A percentile compares a stretch with the other conserved stretches of the same genome.
These are phyloP conservation scores for Phenganax marumi DNA, from an alignment of 92 coral and sea anemone species.

Conservation along the genomic window DNA sequence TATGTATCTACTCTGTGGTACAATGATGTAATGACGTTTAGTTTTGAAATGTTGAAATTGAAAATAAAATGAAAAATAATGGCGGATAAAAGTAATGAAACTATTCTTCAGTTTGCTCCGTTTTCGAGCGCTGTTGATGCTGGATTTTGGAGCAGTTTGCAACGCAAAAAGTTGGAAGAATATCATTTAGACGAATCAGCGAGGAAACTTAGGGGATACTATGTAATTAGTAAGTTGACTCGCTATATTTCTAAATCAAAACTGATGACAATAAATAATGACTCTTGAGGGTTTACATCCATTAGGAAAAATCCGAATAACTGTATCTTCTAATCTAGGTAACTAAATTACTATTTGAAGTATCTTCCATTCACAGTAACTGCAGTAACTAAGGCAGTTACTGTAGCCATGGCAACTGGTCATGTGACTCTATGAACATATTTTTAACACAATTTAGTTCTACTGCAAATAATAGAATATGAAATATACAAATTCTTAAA, in stretches of 20 bases:
- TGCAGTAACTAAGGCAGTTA: too few species aligned
- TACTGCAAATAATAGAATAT: too few species aligned
- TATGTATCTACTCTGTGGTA: too few species aligned
- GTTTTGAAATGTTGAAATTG: neutral
- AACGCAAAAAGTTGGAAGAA: conserved; percentile 80
- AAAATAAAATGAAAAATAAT: neutral
- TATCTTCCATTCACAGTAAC: too few species aligned
- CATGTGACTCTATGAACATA: too few species aligned
- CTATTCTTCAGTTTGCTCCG: conserved; percentile 78
- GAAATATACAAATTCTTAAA: too few species aligned
- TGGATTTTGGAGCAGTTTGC: conserved; percentile 93
- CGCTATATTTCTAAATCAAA: neutral
- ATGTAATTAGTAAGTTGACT: conserved; percentile 75
- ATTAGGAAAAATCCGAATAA: neutral
- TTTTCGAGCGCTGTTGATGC: conserved; percentile 97
- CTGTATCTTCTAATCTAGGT: too few species aligned
- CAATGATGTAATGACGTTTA: neutral
- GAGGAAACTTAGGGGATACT: conserved; percentile 70
- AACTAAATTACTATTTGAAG: too few species aligned
- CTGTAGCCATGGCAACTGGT: too few species aligned
- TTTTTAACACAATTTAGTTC: too few species aligned
- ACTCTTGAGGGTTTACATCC: neutral
- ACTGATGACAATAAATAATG: neutral
- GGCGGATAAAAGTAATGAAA: conserved; percentile 23
- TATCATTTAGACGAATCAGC: conserved; percentile 94